Evolutionary conservation across 2,888 invertebrate genomes (phyloP).

Genomic region (Teleogryllus oceanicus): DNA sequence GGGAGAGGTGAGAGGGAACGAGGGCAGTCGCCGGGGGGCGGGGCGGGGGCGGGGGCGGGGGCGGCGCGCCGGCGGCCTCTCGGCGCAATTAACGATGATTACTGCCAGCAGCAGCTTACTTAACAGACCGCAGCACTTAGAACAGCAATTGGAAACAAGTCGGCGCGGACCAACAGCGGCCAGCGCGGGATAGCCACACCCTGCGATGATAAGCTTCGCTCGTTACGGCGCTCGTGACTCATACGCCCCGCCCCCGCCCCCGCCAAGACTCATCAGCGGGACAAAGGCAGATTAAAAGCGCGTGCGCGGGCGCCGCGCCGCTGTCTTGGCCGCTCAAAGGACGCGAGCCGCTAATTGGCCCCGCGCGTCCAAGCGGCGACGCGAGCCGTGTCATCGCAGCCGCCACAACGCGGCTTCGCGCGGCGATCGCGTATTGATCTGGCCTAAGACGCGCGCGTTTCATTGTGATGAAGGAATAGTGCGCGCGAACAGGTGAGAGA

Average conservation of each 20-base stretch:
- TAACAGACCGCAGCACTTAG: constrained; percentile 18
- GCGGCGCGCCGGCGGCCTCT: constrained; percentile 3
- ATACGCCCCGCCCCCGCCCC: not conserved
- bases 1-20: constrained; percentile 29
- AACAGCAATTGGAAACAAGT: constrained; percentile 18
- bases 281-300: constrained; percentile 2
- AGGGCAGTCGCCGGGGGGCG: constrained; percentile 28
- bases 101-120: constrained; percentile 24
- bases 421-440: not conserved
- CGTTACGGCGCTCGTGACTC: not conserved
- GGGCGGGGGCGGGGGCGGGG: constrained; percentile 25
- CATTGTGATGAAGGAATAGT: not conserved
- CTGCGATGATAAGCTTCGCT: constrained; percentile 18
- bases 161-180: not conserved
- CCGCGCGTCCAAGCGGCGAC: not conserved
- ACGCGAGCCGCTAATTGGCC: not conserved
- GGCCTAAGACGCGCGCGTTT: not conserved
- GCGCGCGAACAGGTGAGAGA: not conserved
- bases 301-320: not conserved
- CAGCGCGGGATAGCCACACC: constrained; percentile 5
- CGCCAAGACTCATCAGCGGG: not conserved
- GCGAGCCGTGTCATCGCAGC: not conserved
- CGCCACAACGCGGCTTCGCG: not conserved
- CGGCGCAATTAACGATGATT: constrained; percentile 32
- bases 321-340: not conserved